These are phyloP conservation scores for Glaucopsyche alexis DNA, from an alignment of 2,888 invertebrate species.

Conservation along the genomic window DNA sequence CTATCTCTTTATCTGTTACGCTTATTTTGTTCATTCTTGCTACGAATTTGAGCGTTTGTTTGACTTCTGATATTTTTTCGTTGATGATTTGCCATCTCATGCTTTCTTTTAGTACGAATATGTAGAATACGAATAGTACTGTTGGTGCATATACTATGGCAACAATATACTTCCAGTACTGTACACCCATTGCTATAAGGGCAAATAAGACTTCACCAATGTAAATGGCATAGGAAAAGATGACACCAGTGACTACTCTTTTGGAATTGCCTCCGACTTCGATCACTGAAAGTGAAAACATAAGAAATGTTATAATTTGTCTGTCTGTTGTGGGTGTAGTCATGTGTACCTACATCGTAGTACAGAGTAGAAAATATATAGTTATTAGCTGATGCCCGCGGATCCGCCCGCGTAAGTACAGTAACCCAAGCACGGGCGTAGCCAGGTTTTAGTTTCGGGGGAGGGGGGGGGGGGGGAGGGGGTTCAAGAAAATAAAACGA, in stretches of 20 bases:
- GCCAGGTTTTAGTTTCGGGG: too few species aligned
- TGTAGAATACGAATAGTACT: constrained; percentile 52
- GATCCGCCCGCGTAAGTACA: too few species aligned
- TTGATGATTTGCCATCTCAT: constrained; percentile 63
- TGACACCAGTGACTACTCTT: constrained; percentile 57
- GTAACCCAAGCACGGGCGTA: too few species aligned
- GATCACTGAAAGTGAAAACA: constrained; percentile 53
- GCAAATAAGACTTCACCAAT: constrained; percentile 62
- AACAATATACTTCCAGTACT: constrained; percentile 62
- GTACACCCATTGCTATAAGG: constrained; percentile 61
- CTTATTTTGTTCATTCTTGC: constrained; percentile 56
- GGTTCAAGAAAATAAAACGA: too few species aligned
- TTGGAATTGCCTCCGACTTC: constrained; percentile 58
- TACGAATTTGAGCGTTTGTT: constrained; percentile 50
- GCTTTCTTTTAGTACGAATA: constrained; percentile 56
- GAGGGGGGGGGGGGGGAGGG: too few species aligned
- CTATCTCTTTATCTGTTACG: constrained; percentile 51
- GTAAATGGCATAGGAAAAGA: constrained; percentile 60
- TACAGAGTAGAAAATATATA: too few species aligned
- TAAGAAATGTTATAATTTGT: too few species aligned
- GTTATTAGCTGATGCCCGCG: too few species aligned
- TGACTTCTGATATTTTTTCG: constrained; percentile 56
- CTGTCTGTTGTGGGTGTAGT: too few species aligned
- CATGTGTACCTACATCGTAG: too few species aligned
- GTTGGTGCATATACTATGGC: constrained; percentile 56